These are phyloP conservation scores for Pseudachorutes palmiensis DNA, from an alignment of 1,140 invertebrate species.

Conservation along the genomic window DNA sequence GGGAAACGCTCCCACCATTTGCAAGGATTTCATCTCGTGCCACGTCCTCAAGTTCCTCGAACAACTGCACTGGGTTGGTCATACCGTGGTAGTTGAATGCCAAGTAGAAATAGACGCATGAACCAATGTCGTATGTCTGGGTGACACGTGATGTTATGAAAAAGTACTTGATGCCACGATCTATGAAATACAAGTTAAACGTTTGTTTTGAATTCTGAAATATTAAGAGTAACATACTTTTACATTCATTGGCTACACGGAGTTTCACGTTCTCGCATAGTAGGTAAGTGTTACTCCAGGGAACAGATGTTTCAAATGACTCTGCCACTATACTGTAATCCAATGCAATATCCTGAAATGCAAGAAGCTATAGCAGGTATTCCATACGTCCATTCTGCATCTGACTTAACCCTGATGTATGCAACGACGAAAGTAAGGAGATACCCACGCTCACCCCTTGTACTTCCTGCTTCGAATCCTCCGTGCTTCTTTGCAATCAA, in stretches of 20 bases:
- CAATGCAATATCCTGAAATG: constrained; percentile 73
- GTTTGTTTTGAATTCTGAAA: constrained; percentile 3
- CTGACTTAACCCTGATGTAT: constrained; percentile 73
- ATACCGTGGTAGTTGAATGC: constrained; percentile 70
- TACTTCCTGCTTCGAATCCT: constrained; percentile 80
- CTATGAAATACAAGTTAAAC: constrained; percentile 36
- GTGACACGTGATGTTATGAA: constrained; percentile 79
- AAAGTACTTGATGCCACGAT: constrained; percentile 52
- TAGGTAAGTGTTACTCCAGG: constrained; percentile 80
- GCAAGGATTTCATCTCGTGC: constrained; percentile 88
- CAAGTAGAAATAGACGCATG: constrained; percentile 98
- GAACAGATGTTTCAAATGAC: constrained; percentile 96
- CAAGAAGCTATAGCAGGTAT: background rate
- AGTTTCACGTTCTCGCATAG: constrained; percentile 85
- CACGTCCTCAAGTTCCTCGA: constrained; percentile 56
- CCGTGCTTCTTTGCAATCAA: constrained; percentile 63
- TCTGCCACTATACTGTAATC: constrained; percentile 84
- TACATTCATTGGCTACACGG: constrained; percentile 65
- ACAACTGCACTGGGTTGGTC: constrained; percentile 42
- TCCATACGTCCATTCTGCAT: background rate
- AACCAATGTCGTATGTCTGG: constrained; percentile 93
- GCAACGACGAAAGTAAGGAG: constrained; percentile 95
- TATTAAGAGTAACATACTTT: constrained; percentile 40
- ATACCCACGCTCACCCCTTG: constrained; percentile 90
- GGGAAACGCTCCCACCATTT: constrained; percentile 83